Conservation (phyloP, 2,113 vertebrate species). For the Sander vitreus region DNA sequence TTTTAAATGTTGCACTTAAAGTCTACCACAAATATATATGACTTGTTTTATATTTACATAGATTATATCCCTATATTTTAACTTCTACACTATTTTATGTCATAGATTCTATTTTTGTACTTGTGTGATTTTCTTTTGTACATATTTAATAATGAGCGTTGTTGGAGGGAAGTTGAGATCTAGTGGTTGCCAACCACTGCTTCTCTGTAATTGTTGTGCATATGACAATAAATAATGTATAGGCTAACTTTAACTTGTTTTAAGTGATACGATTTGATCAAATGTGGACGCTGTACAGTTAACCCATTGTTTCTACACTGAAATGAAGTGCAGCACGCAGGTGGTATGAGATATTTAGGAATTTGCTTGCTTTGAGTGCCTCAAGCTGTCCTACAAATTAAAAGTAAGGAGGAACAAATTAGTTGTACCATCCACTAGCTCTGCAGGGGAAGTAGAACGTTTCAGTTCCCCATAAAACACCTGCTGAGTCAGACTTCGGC, state of each 20-base stretch:
- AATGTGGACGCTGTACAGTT: neutral
- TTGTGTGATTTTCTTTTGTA: neutral
- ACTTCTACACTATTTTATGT: neutral
- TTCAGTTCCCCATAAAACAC: constrained; percentile 40
- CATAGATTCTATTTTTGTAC: neutral
- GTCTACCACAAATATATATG: no score
- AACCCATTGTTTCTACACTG: neutral
- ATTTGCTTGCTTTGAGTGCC: constrained; percentile 10
- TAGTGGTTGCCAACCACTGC: neutral
- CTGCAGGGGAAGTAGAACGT: constrained; percentile 32
- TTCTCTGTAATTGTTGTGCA: neutral
- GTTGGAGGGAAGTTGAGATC: neutral
- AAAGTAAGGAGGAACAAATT: neutral
- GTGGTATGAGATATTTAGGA: neutral
- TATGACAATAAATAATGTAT: neutral
- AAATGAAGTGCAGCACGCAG: constrained; percentile 6
- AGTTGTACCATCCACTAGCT: neutral
- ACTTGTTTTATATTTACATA: neutral
- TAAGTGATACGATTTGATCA: neutral
- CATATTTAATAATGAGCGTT: neutral
- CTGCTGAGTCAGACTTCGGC: neutral
- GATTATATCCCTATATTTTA: neutral
- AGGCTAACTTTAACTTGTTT: neutral
- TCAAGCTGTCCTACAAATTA: neutral
- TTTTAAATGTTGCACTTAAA: neutral